phyloP scores from a whole-genome alignment of 2,113 vertebrate species.

The Gasterosteus nipponicus region DNA sequence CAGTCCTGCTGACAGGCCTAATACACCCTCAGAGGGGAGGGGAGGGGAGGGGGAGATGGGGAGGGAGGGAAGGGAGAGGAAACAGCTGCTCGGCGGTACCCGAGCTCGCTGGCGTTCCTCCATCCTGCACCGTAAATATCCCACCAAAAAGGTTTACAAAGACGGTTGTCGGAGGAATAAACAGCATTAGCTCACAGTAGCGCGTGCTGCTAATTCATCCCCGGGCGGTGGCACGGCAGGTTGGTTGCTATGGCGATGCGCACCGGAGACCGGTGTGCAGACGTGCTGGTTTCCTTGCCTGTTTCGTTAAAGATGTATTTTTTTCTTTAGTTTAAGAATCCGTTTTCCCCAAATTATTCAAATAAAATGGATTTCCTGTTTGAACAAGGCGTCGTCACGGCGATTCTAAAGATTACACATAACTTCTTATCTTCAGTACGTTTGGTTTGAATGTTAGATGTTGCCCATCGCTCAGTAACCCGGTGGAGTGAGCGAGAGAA shows the following conservation, averaged over 20 bases:
- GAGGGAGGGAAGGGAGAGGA: constrained; percentile 18
- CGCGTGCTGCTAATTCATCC: constrained; percentile 36
- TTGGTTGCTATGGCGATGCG: constrained; percentile 47
- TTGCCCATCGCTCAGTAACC: constrained; percentile 44
- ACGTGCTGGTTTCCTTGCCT: not conserved
- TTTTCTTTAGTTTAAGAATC: too few relatives aligned
- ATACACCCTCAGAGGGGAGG: constrained; percentile 31
- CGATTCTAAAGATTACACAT: not conserved
- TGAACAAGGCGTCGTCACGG: too few relatives aligned
- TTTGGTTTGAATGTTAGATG: not conserved
- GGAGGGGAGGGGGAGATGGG: not conserved
- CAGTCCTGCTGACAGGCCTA: constrained; percentile 51
- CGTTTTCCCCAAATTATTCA: too few relatives aligned
- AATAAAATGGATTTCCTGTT: too few relatives aligned
- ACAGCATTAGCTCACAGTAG: constrained; percentile 15
- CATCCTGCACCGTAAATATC: not conserved
- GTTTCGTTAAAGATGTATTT: not conserved
- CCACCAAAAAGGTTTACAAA: not conserved
- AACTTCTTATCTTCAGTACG: not conserved
- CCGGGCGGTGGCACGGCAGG: constrained; percentile 20
- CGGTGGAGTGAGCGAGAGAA: not conserved
- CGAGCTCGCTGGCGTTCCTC: not conserved
- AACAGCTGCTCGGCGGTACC: constrained; percentile 46
- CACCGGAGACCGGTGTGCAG: constrained; percentile 4
- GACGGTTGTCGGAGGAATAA: not conserved